Base-by-base conservation (phyloP, 2,113 vertebrate species). In the Pachyramphus minor region DNA sequence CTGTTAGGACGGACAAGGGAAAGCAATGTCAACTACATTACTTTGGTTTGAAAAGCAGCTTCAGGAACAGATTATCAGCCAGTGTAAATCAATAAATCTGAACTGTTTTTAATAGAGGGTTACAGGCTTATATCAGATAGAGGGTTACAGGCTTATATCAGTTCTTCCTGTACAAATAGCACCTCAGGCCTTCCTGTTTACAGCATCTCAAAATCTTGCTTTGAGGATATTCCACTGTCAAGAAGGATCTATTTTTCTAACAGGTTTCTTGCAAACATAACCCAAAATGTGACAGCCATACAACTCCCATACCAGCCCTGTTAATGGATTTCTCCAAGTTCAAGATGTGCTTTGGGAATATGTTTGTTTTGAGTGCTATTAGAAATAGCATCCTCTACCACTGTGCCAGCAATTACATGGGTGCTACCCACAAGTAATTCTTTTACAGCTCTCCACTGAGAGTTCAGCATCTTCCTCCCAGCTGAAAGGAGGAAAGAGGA, bases 271-370 rank as follows among this genome's bases (percentile, higher is more conserved):
- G 52, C 75, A 90, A 93, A 42, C 23, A 50, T 3, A 72, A 72
- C 44, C 52, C 66, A 44, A 81, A 68, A 93, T 35, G 62, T 84
- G 84, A 90, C 84, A 94, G 88, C 41, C 95, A 86, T 45, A 53
- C 73, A 90, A 44, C 35, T 93, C 68, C 79, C 60, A 24, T 14
- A n/a, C 47, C 75, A 92, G 72, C 42, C 31, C 82, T 67, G 80
- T 60, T 94, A 96, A 96, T 95, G 92, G 93, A 81, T 93, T 95
- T 89, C 77, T 90, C 49, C 49, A 90, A 44, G 68, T 87, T 78
- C 83, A 87, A 60, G 91, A 86, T 76, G 90, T 60, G 35, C 86
- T 81, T 69, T 64, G 88, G 86, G 83, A 96, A 76, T 58, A 58
- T 16, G 23, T 84, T 86, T 83, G 45, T 35, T 91, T 27, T 31